Evolutionary conservation across 2,888 invertebrate species (phyloP), one percentile per base, ranked within the genome.

Genomic region (Drosophila sordidula): DNA sequence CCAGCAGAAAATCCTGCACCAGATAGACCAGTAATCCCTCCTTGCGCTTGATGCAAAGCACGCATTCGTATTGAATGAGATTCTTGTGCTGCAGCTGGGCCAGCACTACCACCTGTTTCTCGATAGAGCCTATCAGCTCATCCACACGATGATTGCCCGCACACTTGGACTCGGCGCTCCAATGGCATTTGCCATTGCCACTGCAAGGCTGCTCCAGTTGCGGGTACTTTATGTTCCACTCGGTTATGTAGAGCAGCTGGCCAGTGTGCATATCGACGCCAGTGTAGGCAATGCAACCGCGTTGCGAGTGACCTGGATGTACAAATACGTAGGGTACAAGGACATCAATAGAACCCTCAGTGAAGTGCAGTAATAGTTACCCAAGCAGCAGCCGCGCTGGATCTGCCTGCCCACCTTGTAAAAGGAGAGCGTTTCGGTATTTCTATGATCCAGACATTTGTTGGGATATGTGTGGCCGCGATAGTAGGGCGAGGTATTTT

Each of bases 241-340:
- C 97, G 26, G 95, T 95, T 12, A 97, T 93, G 32, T 95, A 94
- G 0, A 97, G 92, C 49, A 95, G 90, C 74, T 96, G 95, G 0
- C 97, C 97, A 12, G 94, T 94, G 62, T 94, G 94, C 56, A 94
- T 94, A 89, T 97, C 97, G 18, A 97, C 94, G 6, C 96, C 97
- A 18, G 95, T 93, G 91, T 95, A 97, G 3, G 96, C 95, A 25
- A 95, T 94, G 46, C 95, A 95, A 6, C 96, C 96, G 73, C 94
- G 94, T 29, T 94, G 92, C 26, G 96, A 96, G 89, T 97, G 97
- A 2, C 96, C 96, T 89, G 18, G 0, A 16, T 32, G 2, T 14
- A 1, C 1, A n/a, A 59, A 44, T 22, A 91, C 1, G 6, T 26
- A 0, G 26, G 18, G 14, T 18, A 9, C 8, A 16, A 26, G 3